Evolutionary conservation across 2,888 invertebrate genomes (phyloP).

Genomic region (Mamestra brassicae): DNA sequence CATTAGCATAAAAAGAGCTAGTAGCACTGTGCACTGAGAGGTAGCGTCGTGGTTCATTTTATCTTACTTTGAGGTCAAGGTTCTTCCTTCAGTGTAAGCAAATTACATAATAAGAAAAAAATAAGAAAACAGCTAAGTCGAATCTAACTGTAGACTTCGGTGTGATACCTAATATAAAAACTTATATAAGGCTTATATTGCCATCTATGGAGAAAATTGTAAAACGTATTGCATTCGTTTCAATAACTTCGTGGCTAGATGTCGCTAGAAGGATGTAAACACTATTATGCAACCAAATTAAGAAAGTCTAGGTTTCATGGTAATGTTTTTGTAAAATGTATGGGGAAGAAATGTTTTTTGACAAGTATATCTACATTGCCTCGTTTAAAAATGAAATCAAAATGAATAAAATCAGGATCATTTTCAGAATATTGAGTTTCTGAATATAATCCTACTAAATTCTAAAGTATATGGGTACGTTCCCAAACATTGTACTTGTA

Average conservation of each 20-base stretch:
- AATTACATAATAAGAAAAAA: neutral
- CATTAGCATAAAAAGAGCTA: neutral
- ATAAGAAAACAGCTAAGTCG: neutral
- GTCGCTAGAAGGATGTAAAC: conserved; percentile 30
- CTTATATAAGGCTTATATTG: neutral
- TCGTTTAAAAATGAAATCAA: neutral
- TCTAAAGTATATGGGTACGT: conserved; percentile 8
- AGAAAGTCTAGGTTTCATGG: neutral
- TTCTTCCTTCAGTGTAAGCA: conserved; percentile 22
- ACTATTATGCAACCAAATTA: neutral
- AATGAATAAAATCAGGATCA: neutral
- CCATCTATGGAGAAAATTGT: conserved; percentile 25
- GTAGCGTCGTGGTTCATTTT: neutral
- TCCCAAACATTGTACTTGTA: neutral
- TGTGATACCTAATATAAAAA: neutral
- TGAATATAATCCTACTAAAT: conserved; percentile 12
- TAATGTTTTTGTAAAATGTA: conserved; percentile 5
- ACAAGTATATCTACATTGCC: neutral
- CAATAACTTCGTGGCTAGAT: conserved; percentile 14
- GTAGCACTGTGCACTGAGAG: neutral
- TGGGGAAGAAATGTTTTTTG: neutral
- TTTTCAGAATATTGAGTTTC: neutral
- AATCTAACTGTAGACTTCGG: neutral
- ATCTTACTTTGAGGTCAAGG: conserved; percentile 46
- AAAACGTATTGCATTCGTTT: neutral